Conservation (phyloP, 2,797 vertebrate genomes). For the Numenius phaeopus region DNA sequence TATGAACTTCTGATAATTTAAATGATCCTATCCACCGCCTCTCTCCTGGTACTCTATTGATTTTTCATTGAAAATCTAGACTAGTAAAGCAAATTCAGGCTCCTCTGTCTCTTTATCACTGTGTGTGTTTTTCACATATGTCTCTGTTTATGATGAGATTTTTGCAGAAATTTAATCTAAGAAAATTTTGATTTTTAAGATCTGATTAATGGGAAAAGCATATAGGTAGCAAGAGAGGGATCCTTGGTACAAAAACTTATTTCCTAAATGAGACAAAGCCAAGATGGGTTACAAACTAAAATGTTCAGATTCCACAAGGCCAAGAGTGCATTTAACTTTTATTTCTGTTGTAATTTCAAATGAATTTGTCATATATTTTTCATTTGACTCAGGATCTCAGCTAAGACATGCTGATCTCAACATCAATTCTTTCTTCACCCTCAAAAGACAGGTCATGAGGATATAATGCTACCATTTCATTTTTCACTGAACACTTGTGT, state of each 20-base stretch:
- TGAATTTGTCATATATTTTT: neutral
- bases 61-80: conserved; percentile 43
- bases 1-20: conserved; percentile 35
- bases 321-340: neutral
- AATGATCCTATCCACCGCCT: neutral
- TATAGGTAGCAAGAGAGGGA: neutral
- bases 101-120: neutral
- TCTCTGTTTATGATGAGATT: neutral
- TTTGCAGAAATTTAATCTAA: neutral
- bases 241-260: neutral
- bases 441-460: neutral
- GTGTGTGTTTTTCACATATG: neutral
- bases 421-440: neutral
- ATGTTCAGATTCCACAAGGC: neutral
- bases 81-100: neutral
- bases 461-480: neutral
- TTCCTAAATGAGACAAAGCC: neutral
- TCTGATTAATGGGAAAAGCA: neutral
- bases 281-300: neutral
- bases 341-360: neutral
- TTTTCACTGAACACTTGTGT: neutral
- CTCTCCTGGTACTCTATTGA: neutral
- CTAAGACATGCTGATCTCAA: neutral
- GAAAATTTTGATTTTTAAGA: neutral
- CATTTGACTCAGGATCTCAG: neutral